Conservation (phyloP, 2,797 vertebrate genomes). For the Hapalemur alaotrensis region DNA sequence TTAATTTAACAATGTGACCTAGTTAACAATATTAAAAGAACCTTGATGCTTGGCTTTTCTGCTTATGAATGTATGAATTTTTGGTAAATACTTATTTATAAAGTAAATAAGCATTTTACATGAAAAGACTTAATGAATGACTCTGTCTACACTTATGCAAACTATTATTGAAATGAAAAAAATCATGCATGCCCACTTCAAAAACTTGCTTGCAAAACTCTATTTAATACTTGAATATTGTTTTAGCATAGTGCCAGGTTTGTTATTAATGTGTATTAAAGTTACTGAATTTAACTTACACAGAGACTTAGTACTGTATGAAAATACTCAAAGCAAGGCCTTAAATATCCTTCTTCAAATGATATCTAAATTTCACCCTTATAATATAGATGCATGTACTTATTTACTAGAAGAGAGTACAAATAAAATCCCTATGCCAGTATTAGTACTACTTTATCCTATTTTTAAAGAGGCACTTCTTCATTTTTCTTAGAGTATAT, state of each 20-base stretch:
- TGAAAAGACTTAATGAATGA: conserved; percentile 34
- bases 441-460: conserved; percentile 64
- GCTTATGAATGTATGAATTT: conserved; percentile 44
- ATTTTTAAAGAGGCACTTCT: conserved; percentile 72
- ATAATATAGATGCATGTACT: conserved; percentile 61
- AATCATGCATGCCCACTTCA: conserved; percentile 41
- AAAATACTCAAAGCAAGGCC: conserved; percentile 62
- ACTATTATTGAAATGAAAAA: conserved; percentile 47
- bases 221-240: conserved; percentile 64
- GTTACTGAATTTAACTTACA: neutral
- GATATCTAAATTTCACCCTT: conserved; percentile 53
- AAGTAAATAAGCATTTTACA: conserved; percentile 42
- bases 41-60: neutral
- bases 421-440: conserved; percentile 61
- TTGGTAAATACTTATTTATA: neutral
- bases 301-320: conserved; percentile 56
- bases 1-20: conserved; percentile 63
- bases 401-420: conserved; percentile 29
- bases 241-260: conserved; percentile 57
- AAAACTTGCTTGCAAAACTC: conserved; percentile 58
- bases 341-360: conserved; percentile 44
- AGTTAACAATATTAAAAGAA: conserved; percentile 45
- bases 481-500: conserved; percentile 49
- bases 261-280: conserved; percentile 37
- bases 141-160: conserved; percentile 34